phyloP scores from a whole-genome alignment of 1,140 invertebrate genomes.

The Chrysopa pallens region DNA sequence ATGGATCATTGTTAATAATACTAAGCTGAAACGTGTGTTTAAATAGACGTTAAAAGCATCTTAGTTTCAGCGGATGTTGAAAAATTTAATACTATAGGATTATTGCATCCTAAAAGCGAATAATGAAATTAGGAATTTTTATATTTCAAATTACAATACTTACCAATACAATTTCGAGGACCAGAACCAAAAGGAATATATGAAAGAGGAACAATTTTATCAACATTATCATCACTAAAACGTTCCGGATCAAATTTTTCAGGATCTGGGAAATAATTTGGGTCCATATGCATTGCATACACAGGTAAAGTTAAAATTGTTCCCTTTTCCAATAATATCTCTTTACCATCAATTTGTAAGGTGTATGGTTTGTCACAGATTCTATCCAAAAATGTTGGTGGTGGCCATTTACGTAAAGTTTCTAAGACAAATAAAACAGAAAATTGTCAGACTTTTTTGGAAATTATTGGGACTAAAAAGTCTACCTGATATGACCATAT shows the following conservation, averaged over 20 bases:
- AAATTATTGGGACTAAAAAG: no score
- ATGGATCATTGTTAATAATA: no score
- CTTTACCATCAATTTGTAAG: slow-evolving; percentile 11
- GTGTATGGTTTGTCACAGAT: slow-evolving; percentile 25
- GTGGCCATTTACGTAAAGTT: slow-evolving; percentile 31
- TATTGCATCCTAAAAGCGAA: no score
- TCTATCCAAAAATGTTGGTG: slow-evolving; percentile 23
- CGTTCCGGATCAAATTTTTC: slow-evolving; percentile 32
- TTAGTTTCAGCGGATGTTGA: no score
- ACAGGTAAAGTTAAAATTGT: slow-evolving; percentile 21
- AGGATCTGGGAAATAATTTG: slow-evolving; percentile 28
- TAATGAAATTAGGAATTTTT: no score
- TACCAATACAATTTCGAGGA: slow-evolving; percentile 20
- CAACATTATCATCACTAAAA: slow-evolving; percentile 27
- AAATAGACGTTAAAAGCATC: no score
- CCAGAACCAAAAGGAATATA: slow-evolving; percentile 35
- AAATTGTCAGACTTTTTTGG: no score
- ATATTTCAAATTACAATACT: not conserved
- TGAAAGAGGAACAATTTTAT: slow-evolving; percentile 12
- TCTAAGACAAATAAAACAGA: slow-evolving; percentile 14
- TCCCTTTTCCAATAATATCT: slow-evolving; percentile 14
- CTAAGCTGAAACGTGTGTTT: no score
- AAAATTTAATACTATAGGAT: no score
- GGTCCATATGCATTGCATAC: slow-evolving; percentile 29
- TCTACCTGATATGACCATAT: slow-evolving; percentile 11